Conservation (phyloP, 2,888 invertebrate genomes). For the Cremastinae sp. region DNA sequence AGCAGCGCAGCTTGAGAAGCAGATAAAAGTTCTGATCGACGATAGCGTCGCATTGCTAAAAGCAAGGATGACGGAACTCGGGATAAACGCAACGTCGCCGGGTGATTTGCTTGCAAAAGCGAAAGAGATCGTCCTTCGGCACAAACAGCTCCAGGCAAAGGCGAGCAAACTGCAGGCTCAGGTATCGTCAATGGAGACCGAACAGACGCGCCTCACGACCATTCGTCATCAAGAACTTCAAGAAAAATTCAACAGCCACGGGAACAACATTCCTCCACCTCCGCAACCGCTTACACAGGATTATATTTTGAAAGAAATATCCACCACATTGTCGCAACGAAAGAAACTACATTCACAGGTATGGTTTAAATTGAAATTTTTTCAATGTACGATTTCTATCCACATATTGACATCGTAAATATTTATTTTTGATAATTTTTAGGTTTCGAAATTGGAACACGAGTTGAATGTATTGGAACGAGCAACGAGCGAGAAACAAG, state of each 20-base stretch:
- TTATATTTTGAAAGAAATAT: slow-evolving; percentile 92
- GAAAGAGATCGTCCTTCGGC: slow-evolving; percentile 94
- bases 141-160: slow-evolving; percentile 95
- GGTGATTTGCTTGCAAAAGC: slow-evolving; percentile 92
- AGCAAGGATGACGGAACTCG: slow-evolving; percentile 94
- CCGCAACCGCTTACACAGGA: slow-evolving; percentile 86
- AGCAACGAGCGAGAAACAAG: slow-evolving; percentile 84
- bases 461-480: slow-evolving; percentile 90
- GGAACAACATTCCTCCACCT: slow-evolving; percentile 84
- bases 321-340: slow-evolving; percentile 90
- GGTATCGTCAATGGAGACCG: slow-evolving; percentile 87
- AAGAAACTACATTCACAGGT: slow-evolving; percentile 92
- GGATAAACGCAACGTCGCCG: slow-evolving; percentile 92
- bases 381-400: no score
- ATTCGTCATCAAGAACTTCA: slow-evolving; percentile 89
- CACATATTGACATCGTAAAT: no score
- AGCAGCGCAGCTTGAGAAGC: slow-evolving; percentile 94
- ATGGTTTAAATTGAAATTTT: neutral
- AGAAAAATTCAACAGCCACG: slow-evolving; percentile 85
- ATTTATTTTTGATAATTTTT: no score
- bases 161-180: slow-evolving; percentile 92
- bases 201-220: slow-evolving; percentile 87
- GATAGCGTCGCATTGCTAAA: slow-evolving; percentile 95
- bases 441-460: slow-evolving; percentile 87
- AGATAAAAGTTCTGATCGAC: slow-evolving; percentile 94